A percentile compares a stretch with the other conserved stretches of the same genome.
Evolutionary conservation across 1,140 invertebrate species (phyloP).

Genomic region (Plutomurus gul): DNA sequence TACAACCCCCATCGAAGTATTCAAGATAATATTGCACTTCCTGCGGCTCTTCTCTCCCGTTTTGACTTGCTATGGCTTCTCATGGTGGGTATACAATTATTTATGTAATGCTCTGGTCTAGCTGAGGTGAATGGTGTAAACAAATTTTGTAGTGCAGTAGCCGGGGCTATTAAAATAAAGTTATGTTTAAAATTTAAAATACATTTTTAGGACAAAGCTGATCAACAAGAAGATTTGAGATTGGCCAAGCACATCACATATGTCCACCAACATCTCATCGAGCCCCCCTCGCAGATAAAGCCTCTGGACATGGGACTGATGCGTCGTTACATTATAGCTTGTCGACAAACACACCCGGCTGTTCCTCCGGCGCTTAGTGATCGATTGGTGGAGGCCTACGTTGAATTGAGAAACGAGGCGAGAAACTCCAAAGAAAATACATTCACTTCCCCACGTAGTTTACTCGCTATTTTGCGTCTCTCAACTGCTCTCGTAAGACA

Average conservation of each 20-base stretch:
- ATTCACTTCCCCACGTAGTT: constrained; percentile 91
- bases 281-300: constrained; percentile 76
- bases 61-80: constrained; percentile 98
- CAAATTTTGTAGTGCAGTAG: no score
- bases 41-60: constrained; percentile 94
- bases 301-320: constrained; percentile 92
- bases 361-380: constrained; percentile 87
- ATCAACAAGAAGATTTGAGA: constrained; percentile 60
- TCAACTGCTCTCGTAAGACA: constrained; percentile 80
- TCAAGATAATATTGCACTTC: constrained; percentile 97
- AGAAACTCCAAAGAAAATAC: constrained; percentile 88
- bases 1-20: constrained; percentile 95
- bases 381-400: constrained; percentile 91
- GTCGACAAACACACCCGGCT: constrained; percentile 83
- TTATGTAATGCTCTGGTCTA: no score
- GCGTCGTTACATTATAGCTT: constrained; percentile 89
- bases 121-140: no score
- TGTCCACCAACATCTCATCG: constrained; percentile 89
- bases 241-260: constrained; percentile 97
- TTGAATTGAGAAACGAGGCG: constrained; percentile 89
- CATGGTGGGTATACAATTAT: constrained; percentile 67
- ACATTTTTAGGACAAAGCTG: constrained; percentile 46
- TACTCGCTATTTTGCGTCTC: constrained; percentile 89
- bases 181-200: no score
- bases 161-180: no score